Evolutionary conservation across 1,140 invertebrate genomes (phyloP).

Genomic region (Chlorops oryzae): DNA sequence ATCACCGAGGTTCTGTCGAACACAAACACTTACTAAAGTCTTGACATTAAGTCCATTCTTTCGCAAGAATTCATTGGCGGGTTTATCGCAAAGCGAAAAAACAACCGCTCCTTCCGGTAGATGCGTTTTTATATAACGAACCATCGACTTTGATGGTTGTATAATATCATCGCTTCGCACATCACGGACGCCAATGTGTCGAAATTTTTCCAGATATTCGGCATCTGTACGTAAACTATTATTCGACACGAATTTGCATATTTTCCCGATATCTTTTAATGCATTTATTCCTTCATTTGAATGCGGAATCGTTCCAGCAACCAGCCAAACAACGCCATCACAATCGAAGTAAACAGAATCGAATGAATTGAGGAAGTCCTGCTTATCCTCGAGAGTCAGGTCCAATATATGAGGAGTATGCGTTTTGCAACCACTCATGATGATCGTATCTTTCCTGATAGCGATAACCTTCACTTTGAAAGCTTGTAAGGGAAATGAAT

Average conservation of each 20-base stretch:
- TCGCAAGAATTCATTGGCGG: conserved; percentile 35
- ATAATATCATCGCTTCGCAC: conserved; percentile 27
- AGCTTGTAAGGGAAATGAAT: no score
- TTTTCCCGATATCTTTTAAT: conserved; percentile 59
- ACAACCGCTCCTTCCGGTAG: conserved; percentile 25
- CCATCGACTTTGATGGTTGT: conserved; percentile 37
- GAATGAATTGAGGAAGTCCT: conserved; percentile 33
- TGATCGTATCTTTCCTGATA: neutral
- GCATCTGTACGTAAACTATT: conserved; percentile 52
- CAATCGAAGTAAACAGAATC: conserved; percentile 34
- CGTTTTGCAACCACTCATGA: neutral
- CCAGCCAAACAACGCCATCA: conserved; percentile 36
- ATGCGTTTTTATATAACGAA: conserved; percentile 30
- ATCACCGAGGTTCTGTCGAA: neutral
- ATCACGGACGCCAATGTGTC: conserved; percentile 25
- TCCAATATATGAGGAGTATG: conserved; percentile 26
- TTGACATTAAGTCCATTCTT: conserved; percentile 33
- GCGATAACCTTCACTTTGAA: no score
- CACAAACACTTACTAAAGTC: conserved; percentile 26
- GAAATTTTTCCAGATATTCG: conserved; percentile 41
- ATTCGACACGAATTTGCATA: conserved; percentile 66
- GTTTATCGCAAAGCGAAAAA: conserved; percentile 31
- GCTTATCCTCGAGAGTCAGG: conserved; percentile 27
- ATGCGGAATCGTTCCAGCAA: conserved; percentile 49
- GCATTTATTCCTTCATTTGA: conserved; percentile 52